Evolutionary conservation across 2,797 vertebrate genomes (phyloP), one percentile per base, ranked within the genome.

Genomic region (Oophaga sylvatica): DNA sequence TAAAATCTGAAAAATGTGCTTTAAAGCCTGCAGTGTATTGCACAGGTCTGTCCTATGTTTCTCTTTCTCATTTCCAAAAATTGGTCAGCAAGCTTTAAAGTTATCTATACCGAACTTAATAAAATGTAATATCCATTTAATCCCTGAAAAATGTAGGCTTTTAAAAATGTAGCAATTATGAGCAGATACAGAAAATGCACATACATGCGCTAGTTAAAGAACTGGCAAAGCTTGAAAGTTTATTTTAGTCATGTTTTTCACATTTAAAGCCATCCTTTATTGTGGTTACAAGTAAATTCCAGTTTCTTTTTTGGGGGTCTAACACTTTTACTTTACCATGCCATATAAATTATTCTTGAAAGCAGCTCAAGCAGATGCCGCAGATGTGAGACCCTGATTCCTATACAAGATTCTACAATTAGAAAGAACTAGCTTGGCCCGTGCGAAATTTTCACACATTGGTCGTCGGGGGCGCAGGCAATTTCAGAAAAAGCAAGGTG

Each of bases 241-340:
- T 35, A 13, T 41, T 78, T 67, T 68, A 63, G 53, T 85, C 48
- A 59, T 63, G 68, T 60, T 83, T 71, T 83, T 83, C n/a, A 48
- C 68, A 75, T 65, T 48, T 11, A 2, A 41, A n/a, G 60, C 62
- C 15, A 26, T 22, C 10, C 84, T 85, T 77, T 85, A 78, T 78
- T 85, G 84, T 79, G 84, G 84, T 79, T 85, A 56, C 76, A 79
- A 67, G 75, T 85, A 85, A 85, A 85, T 79, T 85, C 75, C 76
- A 56, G 26, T 68, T 85, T 85, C 73, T 85, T 79, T 79, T 41
- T 78, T 67, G 48, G n/a, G 26, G 68, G 71, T 77, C 62, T 62
- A 63, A 76, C 71, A 84, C 83, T 76, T 84, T 63, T 62, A 12
- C 35, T 84, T 63, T 62, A 19, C 35, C 59, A 41, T 41, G 81